These are phyloP conservation scores for Saccostrea glomerata DNA, from an alignment of 1,140 invertebrate genomes.

Conservation along the genomic window DNA sequence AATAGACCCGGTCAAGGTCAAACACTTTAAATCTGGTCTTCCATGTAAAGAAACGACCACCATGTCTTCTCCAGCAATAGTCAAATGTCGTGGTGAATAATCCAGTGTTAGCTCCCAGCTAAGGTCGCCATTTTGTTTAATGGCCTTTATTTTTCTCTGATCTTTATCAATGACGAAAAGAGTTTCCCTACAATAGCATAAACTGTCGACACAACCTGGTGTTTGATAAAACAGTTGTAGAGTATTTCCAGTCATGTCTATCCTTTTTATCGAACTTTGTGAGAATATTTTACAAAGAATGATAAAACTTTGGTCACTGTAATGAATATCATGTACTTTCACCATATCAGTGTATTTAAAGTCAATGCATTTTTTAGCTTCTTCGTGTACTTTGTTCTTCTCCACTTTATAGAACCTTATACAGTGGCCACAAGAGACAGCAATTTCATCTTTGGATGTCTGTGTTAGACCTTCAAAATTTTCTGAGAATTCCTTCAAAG, in stretches of 20 bases:
- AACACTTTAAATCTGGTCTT: conserved; percentile 12
- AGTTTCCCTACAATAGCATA: not conserved
- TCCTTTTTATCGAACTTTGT: not conserved
- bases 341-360: not conserved
- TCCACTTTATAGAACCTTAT: not conserved
- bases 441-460: not conserved
- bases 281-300: conserved; percentile 5
- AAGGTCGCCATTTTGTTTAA: not conserved
- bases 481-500: not conserved
- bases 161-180: not conserved
- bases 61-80: not conserved
- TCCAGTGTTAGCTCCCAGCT: conserved; percentile 12
- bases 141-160: conserved; percentile 8
- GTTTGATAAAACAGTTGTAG: not conserved
- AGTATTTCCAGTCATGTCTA: not conserved
- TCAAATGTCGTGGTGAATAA: not conserved
- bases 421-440: not conserved
- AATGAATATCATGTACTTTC: conserved; percentile 15
- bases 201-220: not conserved
- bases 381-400: not conserved
- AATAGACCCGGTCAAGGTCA: not conserved
- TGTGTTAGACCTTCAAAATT: not conserved
- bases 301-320: not conserved
- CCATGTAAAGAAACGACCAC: not conserved
- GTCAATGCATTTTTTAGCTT: not conserved